phyloP scores from a whole-genome alignment of 2,113 vertebrate species.

The Dasyprocta punctata region DNA sequence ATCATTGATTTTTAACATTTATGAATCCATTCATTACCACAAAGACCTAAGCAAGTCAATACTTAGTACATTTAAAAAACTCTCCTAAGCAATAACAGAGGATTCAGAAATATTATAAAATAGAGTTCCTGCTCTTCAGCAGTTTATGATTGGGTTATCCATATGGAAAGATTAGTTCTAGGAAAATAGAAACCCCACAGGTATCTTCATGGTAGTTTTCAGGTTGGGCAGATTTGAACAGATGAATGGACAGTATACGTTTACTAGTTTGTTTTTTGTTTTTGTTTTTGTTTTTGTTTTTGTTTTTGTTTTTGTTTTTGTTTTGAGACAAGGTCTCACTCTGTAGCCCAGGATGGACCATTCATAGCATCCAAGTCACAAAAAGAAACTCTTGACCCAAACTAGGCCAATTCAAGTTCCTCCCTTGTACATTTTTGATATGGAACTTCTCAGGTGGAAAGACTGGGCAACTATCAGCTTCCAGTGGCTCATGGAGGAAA shows the following conservation, averaged over 20 bases:
- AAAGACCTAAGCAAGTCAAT: not conserved
- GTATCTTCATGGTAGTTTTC: not conserved
- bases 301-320: not conserved
- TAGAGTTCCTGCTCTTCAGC: not conserved
- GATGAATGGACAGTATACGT: not conserved
- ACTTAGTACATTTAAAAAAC: not conserved
- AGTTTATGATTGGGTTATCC: not conserved
- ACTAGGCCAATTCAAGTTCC: not conserved
- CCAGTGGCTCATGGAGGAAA: not conserved
- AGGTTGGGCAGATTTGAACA: not conserved
- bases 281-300: not conserved
- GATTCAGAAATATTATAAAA: not conserved
- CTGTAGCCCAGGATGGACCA: not conserved
- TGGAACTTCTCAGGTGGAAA: not conserved
- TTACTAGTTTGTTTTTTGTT: not conserved
- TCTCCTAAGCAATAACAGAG: conserved; percentile 10
- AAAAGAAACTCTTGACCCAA: not conserved
- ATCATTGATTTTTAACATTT: not conserved
- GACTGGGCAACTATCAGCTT: not conserved
- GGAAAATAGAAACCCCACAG: not conserved
- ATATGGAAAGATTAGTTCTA: not conserved
- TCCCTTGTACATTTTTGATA: not conserved
- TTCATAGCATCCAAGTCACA: not conserved
- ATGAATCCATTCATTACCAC: not conserved
- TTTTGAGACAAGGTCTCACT: not conserved